These are phyloP conservation scores for Coenonympha glycerion DNA, from an alignment of 2,888 invertebrate species.

Conservation along the genomic window DNA sequence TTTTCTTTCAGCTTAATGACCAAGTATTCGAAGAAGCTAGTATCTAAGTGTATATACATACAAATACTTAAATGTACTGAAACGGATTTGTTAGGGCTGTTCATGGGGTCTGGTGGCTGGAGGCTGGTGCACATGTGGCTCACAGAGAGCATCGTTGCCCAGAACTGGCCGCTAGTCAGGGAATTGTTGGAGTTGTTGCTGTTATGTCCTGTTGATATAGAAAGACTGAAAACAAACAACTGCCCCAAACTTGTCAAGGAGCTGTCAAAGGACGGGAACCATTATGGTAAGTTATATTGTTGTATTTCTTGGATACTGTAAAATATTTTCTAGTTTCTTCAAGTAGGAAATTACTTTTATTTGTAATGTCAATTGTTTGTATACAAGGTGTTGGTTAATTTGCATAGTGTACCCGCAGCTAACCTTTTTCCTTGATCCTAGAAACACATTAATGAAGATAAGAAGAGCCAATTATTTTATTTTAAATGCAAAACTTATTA, in stretches of 20 bases:
- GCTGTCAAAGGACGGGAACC: slow-evolving; percentile 86
- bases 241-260: slow-evolving; percentile 94
- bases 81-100: slow-evolving; percentile 87
- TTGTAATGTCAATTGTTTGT: too few species aligned
- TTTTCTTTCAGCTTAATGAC: slow-evolving; percentile 90
- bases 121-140: slow-evolving; percentile 92
- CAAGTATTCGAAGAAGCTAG: slow-evolving; percentile 95
- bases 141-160: slow-evolving; percentile 86
- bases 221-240: slow-evolving; percentile 91
- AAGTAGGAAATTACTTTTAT: not conserved
- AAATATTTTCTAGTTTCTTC: too few species aligned
- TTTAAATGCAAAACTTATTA: too few species aligned
- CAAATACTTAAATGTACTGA: slow-evolving; percentile 93
- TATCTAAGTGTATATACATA: slow-evolving; percentile 96
- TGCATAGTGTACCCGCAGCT: too few species aligned
- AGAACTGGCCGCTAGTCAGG: slow-evolving; percentile 90
- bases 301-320: not conserved
- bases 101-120: slow-evolving; percentile 96
- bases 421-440: too few species aligned
- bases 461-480: too few species aligned
- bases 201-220: slow-evolving; percentile 92
- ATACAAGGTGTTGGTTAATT: too few species aligned
- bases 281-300: slow-evolving; percentile 83
- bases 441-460: too few species aligned
- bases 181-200: slow-evolving; percentile 90